Base-by-base conservation (phyloP, 2,113 vertebrate species). In the Seriola rivoliana region DNA sequence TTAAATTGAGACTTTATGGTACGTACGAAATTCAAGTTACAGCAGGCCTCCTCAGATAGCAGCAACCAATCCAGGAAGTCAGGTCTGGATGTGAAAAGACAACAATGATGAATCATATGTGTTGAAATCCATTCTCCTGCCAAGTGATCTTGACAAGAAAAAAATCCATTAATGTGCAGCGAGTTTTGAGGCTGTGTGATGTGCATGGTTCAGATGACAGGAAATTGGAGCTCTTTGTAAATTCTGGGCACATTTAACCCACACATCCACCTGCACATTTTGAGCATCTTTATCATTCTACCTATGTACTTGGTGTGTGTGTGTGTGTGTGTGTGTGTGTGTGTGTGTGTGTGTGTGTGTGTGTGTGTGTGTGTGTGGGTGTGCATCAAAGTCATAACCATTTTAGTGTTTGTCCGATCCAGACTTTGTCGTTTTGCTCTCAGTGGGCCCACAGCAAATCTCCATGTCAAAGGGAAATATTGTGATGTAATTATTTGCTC, bases 401-500 rank as follows among this genome's bases (percentile, higher is more conserved):
- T 82, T 75, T 81, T 50, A 11, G 11, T 70, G 42, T 76, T 68
- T 81, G 66, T 82, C 63, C 14, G 0, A 36, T 36, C 34, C 34
- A 36, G 21, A 0, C 25, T 70, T 85, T 59, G 52, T 85, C 72
- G 52, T 82, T 77, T 67, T 34, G 4, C 69, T 82, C 70, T 75
- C 70, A 17, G 48, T 48, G 38, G 34, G 59, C 55, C 19, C 50
- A 38, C 44, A 70, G 75, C 29, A 79, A 60, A 67, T 81, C 64
- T 79, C 29, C 50, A 46, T 65, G 82, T 81, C 67, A 84, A 81
- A 88, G 59, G 42, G 48, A 76, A 87, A 74, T 67, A 78, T 16
- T 58, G 69, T 81, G 48, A 77, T 67, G 74, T 74, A 84, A 85
- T 86, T 73, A 85, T 57, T 65, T 0, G 7, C 32, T 65, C 32